Conservation (phyloP, 2,797 vertebrate species). For the Meriones psammophilus region DNA sequence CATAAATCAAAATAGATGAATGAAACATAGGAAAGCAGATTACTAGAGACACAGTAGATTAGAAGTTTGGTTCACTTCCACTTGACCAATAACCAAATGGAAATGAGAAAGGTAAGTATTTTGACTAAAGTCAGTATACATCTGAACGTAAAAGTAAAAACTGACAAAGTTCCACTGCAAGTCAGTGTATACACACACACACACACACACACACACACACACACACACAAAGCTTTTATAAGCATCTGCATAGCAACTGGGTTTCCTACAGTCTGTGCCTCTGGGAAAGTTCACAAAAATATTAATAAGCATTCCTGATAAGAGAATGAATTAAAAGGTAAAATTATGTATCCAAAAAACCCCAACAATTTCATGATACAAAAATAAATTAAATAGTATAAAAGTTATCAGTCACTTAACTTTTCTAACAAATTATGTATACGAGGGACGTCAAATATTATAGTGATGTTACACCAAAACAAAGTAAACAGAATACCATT, state of each 20-base stretch:
- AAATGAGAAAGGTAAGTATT: neutral
- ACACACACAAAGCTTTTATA: neutral
- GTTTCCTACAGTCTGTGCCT: neutral
- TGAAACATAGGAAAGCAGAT: neutral
- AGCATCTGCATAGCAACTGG: neutral
- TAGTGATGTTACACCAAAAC: neutral
- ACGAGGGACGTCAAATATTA: neutral
- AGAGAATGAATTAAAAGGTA: neutral
- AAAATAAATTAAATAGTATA: neutral
- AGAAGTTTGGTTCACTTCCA: neutral
- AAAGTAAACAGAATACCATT: neutral
- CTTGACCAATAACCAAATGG: neutral
- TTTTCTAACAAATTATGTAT: neutral
- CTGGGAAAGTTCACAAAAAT: neutral
- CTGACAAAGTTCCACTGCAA: neutral
- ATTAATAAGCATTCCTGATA: neutral
- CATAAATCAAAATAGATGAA: neutral
- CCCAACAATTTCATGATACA: neutral
- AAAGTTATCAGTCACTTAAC: neutral
- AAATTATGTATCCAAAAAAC: neutral
- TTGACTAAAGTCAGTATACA: constrained; percentile 11
- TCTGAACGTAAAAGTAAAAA: neutral
- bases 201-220: neutral
- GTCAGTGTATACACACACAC: too few relatives aligned
- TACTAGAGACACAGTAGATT: neutral